Evolutionary conservation across 2,113 vertebrate species (phyloP), one percentile per base, ranked within the genome.

Genomic region (Sorex araneus): DNA sequence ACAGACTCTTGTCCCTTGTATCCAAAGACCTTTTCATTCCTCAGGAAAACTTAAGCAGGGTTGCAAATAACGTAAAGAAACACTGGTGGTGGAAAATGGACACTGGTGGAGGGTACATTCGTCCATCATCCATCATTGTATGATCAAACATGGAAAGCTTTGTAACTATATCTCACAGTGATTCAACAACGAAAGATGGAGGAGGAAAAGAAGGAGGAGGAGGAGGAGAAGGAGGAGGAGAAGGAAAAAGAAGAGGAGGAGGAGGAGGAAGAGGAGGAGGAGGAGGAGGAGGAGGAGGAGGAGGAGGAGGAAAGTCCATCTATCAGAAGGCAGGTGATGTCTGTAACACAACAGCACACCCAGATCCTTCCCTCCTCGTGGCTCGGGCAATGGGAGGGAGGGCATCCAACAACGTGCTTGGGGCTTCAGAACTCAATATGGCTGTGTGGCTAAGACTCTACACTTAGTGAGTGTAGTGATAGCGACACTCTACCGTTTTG

Each of bases 401-500:
- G 43, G 23, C 11, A 82, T n/a, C 75, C 25, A 9, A 84, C 9
- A 36, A 7, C 18, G 7, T 27, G 47, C 19, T 13, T 57, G 27
- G 19, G 32, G 8, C 16, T 85, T 82, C 64, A 40, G 19, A 57
- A 64, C 66, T 69, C 70, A 85, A 40, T 34, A 27, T 30, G 47
- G 70, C n/a, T 50, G 6, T 23, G 75, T 66, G 79, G 34, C 18
- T 90, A 82, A 67, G 34, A 63, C 15, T n/a, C n/a, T n/a, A n/a
- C n/a, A n/a, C n/a, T n/a, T n/a, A n/a, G n/a, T n/a, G n/a, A n/a
- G n/a, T n/a, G n/a, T n/a, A n/a, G n/a, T 60, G 34, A 57, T 8
- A 87, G 36, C 71, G 66, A 7, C 9, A 90, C 40, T 2, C 85
- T 36, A 90, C 34, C 45, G 70, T 76, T 94, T 91, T 32, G 27